phyloP scores from a whole-genome alignment of 2,888 invertebrate species.

The Drosophila macrospina region DNA sequence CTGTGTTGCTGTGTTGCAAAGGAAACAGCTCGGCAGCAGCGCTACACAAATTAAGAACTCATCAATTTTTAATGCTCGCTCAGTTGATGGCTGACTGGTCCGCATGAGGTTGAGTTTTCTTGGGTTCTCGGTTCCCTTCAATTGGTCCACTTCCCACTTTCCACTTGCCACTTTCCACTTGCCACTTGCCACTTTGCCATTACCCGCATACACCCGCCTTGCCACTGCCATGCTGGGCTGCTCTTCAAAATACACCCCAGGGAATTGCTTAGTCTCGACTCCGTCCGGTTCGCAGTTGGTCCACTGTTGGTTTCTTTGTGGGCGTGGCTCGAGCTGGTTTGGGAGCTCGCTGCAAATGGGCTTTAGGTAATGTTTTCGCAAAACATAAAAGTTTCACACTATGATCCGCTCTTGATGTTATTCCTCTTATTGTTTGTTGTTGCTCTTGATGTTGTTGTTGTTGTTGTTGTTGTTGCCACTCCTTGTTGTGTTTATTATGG shows the following conservation, averaged over 20 bases:
- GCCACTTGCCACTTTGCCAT: not conserved
- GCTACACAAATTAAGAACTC: constrained; percentile 82
- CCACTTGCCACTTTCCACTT: too few species aligned
- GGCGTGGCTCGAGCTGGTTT: not conserved
- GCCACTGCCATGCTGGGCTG: constrained; percentile 26
- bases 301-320: constrained; percentile 19
- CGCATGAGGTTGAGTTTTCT: constrained; percentile 8
- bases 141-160: constrained; percentile 15
- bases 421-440: constrained; percentile 17
- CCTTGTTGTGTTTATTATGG: constrained; percentile 34
- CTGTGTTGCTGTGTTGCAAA: not conserved
- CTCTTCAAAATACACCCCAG: constrained; percentile 73
- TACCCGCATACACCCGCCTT: too few species aligned
- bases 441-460: too few species aligned
- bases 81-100: constrained; percentile 46
- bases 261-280: constrained; percentile 54
- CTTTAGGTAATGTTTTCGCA: constrained; percentile 72
- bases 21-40: constrained; percentile 35
- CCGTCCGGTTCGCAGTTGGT: constrained; percentile 12
- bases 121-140: constrained; percentile 21
- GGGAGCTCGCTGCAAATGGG: constrained; percentile 43
- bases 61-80: constrained; percentile 80
- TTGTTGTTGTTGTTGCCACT: constrained; percentile 16
- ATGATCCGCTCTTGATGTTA: constrained; percentile 40
- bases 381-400: constrained; percentile 74